phyloP scores from a whole-genome alignment of 2,888 invertebrate genomes.

The Petrolisthes manimaculis region DNA sequence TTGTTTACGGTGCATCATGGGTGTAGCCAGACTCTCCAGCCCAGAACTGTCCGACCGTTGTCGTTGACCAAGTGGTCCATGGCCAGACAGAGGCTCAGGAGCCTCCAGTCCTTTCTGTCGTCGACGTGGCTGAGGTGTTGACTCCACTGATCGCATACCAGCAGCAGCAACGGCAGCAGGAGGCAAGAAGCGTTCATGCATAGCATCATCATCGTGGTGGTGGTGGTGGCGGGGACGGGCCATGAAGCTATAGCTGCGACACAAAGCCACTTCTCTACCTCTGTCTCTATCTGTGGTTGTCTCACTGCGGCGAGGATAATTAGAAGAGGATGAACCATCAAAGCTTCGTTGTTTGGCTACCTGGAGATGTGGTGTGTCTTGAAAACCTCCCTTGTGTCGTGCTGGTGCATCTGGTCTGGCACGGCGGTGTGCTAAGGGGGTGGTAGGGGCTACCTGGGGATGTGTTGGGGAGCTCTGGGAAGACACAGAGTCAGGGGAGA shows the following conservation, averaged over 20 bases:
- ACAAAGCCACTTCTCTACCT: conserved; percentile 62
- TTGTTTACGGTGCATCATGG: conserved; percentile 68
- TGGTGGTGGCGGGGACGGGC: conserved; percentile 69
- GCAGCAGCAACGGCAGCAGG: conserved; percentile 53
- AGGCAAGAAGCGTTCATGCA: conserved; percentile 84
- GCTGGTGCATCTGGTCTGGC: conserved; percentile 32
- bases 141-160: conserved; percentile 75
- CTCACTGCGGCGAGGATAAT: conserved; percentile 53
- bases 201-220: conserved; percentile 78
- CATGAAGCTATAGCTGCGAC: conserved; percentile 75
- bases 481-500: conserved; percentile 53
- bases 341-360: conserved; percentile 61
- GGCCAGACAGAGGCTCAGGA: conserved; percentile 52
- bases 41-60: conserved; percentile 62
- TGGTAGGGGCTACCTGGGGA: conserved; percentile 50
- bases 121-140: conserved; percentile 74
- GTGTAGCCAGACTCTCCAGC: conserved; percentile 67
- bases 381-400: conserved; percentile 19
- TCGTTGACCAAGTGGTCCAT: conserved; percentile 49
- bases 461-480: conserved; percentile 60
- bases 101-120: conserved; percentile 65
- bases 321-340: conserved; percentile 37
- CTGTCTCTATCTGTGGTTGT: conserved; percentile 41
- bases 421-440: conserved; percentile 61
- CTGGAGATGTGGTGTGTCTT: conserved; percentile 31